Percentiles rank a stretch among this genome's conserved stretches.
Evolutionary conservation across 2,797 vertebrate genomes (phyloP).

Genomic region (Sebastes oblongus): DNA sequence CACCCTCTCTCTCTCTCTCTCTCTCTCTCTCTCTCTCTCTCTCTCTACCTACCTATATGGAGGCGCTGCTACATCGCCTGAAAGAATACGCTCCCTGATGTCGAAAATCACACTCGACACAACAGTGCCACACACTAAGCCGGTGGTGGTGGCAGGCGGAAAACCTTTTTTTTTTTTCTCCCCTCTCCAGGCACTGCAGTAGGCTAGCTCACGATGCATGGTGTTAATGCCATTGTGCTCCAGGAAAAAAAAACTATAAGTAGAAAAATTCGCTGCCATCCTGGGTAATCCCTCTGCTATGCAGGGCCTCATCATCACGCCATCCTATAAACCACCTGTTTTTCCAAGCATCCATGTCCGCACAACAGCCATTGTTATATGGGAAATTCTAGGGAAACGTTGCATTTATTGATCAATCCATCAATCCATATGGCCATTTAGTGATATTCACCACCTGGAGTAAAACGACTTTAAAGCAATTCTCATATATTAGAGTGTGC

Average conservation of each 20-base stretch:
- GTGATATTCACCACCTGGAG: background rate
- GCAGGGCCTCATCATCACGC: constrained; percentile 32
- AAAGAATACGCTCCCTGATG: constrained; percentile 52
- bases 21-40: background rate
- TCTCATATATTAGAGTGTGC: background rate
- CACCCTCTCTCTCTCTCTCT: background rate
- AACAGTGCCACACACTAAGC: constrained; percentile 68
- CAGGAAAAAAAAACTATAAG: constrained; percentile 16
- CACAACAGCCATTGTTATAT: background rate
- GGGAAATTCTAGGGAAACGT: background rate
- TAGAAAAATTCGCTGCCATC: constrained; percentile 12
- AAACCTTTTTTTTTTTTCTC: background rate
- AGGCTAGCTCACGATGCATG: constrained; percentile 25
- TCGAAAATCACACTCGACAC: constrained; percentile 63
- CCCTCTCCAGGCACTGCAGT: constrained; percentile 54
- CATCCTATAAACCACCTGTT: constrained; percentile 73
- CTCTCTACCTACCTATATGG: background rate
- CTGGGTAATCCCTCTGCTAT: constrained; percentile 11
- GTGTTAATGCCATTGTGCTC: constrained; percentile 35
- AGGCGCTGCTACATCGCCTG: constrained; percentile 34
- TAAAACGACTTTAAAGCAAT: background rate
- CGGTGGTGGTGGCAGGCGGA: constrained; percentile 55
- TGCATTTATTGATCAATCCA: background rate
- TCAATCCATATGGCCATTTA: no score
- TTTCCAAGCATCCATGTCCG: constrained; percentile 15